Evolutionary conservation across 1,140 invertebrate genomes (phyloP), one percentile per base, ranked within the genome.

Genomic region (Drosophila varians): DNA sequence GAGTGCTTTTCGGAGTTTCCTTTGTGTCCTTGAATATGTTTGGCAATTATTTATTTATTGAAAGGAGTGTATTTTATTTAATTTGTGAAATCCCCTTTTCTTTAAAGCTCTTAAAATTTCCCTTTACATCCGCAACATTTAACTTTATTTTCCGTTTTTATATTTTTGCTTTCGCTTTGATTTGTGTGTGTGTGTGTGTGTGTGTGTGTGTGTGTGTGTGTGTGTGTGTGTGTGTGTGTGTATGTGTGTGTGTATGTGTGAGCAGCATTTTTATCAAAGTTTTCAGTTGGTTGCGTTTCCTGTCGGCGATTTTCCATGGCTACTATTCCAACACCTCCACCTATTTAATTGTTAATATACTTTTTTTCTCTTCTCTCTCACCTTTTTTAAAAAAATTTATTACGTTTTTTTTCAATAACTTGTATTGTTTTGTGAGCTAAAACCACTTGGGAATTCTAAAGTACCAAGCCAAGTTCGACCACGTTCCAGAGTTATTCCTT

Each of bases 271-370:
- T 77, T 77, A 77, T 80, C 77, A 42, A 60, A 58, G 45, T 45
- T 80, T 71, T 71, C 77, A 48, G 60, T 71, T 79, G 45, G 42
- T 36, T 80, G 77, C 42, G 55, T 46, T 53, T 40, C 31, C 34
- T 34, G 36, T 55, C n/a, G n/a, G n/a, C 12, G 5, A 38, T 38
- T 38, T 38, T 38, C 16, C 36, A 16, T 38, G 28, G 28, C 28
- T 31, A 31, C 28, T 31, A n/a, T 31, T 31, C 28, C 11, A 9
- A 31, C 34, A 53, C 51, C 54, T 48, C 23, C 4, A 12, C 9
- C 9, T 42, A 40, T 52, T 60, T 57, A 72, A 72, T 62, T 72
- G 68, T 45, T 45, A 65, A 66, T 65, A 31, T 51, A 23, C 28
- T 18, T 52, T 47, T 57, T 56, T 49, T 16, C 12, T n/a, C n/a